These are phyloP conservation scores for Drosophila subsilvestris DNA, from an alignment of 2,888 invertebrate species.

Conservation along the genomic window DNA sequence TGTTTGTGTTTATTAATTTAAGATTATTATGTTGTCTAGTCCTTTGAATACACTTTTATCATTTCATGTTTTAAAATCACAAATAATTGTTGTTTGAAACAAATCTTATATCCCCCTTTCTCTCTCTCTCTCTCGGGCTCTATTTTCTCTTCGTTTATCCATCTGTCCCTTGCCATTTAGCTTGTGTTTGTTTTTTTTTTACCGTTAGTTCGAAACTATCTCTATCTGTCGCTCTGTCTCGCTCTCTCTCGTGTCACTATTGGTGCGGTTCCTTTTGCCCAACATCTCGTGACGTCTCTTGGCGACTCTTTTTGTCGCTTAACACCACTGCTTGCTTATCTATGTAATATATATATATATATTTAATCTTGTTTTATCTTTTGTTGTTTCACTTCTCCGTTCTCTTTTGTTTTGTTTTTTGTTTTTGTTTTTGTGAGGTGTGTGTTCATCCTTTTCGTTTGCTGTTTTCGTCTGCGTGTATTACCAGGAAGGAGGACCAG, in stretches of 20 bases:
- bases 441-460: neutral
- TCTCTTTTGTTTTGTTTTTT: slow-evolving; percentile 7
- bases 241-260: neutral
- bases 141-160: slow-evolving; percentile 9
- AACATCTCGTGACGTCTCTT: slow-evolving; percentile 28
- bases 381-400: slow-evolving; percentile 11
- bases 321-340: slow-evolving; percentile 12
- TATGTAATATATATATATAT: slow-evolving; percentile 21
- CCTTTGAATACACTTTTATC: slow-evolving; percentile 66
- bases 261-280: neutral
- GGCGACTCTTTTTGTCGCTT: slow-evolving; percentile 8
- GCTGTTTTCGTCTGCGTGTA: slow-evolving; percentile 1
- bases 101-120: slow-evolving; percentile 83
- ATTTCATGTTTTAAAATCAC: slow-evolving; percentile 75
- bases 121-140: slow-evolving; percentile 11
- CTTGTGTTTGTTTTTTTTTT: slow-evolving; percentile 1
- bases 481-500: neutral
- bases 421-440: slow-evolving; percentile 16
- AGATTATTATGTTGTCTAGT: slow-evolving; percentile 59
- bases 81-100: slow-evolving; percentile 77
- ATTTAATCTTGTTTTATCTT: neutral
- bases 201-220: slow-evolving; percentile 5
- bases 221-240: slow-evolving; percentile 4
- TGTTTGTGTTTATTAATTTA: slow-evolving; percentile 56
- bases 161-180: slow-evolving; percentile 5